Percentiles rank a stretch among this genome's conserved stretches.
Evolutionary conservation across 2,113 vertebrate genomes (phyloP).

Genomic region (Solenodon paradoxus): DNA sequence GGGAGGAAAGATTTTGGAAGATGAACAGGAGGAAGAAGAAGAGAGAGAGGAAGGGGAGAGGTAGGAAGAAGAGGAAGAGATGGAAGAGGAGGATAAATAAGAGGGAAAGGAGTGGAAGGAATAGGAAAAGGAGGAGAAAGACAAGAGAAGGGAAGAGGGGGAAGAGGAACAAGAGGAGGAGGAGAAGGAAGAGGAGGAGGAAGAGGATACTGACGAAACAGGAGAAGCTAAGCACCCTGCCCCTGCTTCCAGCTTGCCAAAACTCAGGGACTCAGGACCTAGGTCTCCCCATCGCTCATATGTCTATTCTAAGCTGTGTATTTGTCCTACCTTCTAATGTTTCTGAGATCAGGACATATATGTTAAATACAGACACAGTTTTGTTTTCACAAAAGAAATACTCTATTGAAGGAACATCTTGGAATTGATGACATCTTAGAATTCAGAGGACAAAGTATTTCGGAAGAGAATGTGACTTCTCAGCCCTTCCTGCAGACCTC

Average conservation of each 20-base stretch:
- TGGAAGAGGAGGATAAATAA: too few relatives aligned
- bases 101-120: too few relatives aligned
- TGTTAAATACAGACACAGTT: background rate
- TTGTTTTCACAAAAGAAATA: background rate
- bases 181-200: background rate
- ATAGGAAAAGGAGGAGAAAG: too few relatives aligned
- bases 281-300: background rate
- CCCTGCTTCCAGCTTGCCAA: too few relatives aligned
- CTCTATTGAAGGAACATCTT: background rate
- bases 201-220: accelerated
- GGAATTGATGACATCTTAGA: background rate
- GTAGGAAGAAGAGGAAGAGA: background rate
- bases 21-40: too few relatives aligned
- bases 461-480: background rate
- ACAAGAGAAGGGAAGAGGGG: too few relatives aligned
- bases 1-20: too few relatives aligned
- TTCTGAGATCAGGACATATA: background rate
- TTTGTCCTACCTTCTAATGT: background rate
- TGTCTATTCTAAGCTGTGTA: background rate
- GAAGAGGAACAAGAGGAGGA: background rate
- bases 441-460: background rate
- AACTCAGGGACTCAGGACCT: background rate
- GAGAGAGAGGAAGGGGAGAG: too few relatives aligned
- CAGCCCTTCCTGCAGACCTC: background rate
- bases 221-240: background rate